Evolutionary conservation across 2,113 vertebrate genomes (phyloP), one percentile per base, ranked within the genome.

Genomic region (Trichechus manatus): DNA sequence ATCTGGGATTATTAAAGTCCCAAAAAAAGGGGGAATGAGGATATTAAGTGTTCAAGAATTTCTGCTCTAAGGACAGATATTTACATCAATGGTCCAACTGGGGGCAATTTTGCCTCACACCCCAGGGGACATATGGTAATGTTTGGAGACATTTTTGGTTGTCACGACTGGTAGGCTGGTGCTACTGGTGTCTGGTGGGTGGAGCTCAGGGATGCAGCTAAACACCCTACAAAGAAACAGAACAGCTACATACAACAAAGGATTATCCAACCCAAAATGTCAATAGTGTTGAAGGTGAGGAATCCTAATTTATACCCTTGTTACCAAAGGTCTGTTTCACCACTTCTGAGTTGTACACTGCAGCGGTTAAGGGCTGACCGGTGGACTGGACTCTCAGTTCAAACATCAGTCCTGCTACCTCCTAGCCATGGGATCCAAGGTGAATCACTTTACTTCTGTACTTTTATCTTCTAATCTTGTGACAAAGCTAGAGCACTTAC

Each of bases 21-120:
- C 20, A 78, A 29, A 50, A 83, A 50, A 47, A 10, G 47, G 47
- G 14, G 20, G 17, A 47, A 61, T 72, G 66, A 78, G 3, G n/a
- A 50, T 31, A 61, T 83, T 39, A 44, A 75, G 27, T 78, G 8
- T n/a, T 83, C 31, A 88, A 90, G 23, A 9, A 27, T 81, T 86
- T 96, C 39, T 93, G 13, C 42, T 93, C 36, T 82, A 77, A 59
- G 68, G 75, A 68, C 6, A 84, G 89, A 80, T 78, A 79, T 79
- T 93, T 89, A 47, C 25, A 74, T 10, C 8, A 68, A 5, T 23
- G 19, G 7, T 53, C 50, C 39, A 47, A 42, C 15, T 7, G 20
- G 15, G 33, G 7, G 56, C 33, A 2, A 53, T 77, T 66, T 39
- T 92, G 31, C 2, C 0, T 17, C 22, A 23, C 4, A 1, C 1